Evolutionary conservation across 1,140 invertebrate species (phyloP).

Genomic region (Vollenhovia emeryi): DNA sequence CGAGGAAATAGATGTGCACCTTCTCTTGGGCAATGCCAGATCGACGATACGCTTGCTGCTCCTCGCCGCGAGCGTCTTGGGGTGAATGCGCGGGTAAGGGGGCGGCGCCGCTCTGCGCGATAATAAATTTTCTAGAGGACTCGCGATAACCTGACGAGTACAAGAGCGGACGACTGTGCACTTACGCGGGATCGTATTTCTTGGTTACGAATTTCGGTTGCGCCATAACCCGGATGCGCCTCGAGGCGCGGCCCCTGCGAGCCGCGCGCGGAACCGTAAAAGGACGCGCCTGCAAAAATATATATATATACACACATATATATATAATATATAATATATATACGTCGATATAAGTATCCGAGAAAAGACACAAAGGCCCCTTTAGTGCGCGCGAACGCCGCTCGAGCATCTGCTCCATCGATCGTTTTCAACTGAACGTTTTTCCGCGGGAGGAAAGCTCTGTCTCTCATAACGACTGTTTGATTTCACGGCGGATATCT

Average conservation of each 20-base stretch:
- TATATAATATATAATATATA: too few relatives aligned
- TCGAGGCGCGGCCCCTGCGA: slow-evolving; percentile 71
- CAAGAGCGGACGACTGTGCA: slow-evolving; percentile 42
- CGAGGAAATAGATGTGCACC: slow-evolving; percentile 46
- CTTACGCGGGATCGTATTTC: slow-evolving; percentile 77
- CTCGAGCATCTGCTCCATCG: slow-evolving; percentile 36
- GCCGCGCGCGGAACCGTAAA: slow-evolving; percentile 68
- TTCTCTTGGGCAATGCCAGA: slow-evolving; percentile 75
- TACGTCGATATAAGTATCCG: slow-evolving; percentile 25
- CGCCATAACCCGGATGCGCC: slow-evolving; percentile 79
- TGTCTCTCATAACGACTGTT: slow-evolving; percentile 32
- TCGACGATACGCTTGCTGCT: slow-evolving; percentile 73
- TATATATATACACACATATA: too few relatives aligned
- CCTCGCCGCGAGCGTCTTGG: slow-evolving; percentile 68
- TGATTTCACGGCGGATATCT: slow-evolving; percentile 5
- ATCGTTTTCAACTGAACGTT: slow-evolving; percentile 39
- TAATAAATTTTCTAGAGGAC: slow-evolving; percentile 56
- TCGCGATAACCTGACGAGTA: slow-evolving; percentile 39
- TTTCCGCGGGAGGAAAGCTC: background rate
- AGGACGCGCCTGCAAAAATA: slow-evolving; percentile 69
- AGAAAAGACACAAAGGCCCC: slow-evolving; percentile 22
- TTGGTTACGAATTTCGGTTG: slow-evolving; percentile 74
- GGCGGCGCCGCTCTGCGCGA: slow-evolving; percentile 65
- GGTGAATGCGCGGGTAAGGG: slow-evolving; percentile 59
- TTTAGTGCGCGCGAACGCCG: slow-evolving; percentile 7